phyloP scores from a whole-genome alignment of 2,888 invertebrate genomes.

The Sepiola atlantica region DNA sequence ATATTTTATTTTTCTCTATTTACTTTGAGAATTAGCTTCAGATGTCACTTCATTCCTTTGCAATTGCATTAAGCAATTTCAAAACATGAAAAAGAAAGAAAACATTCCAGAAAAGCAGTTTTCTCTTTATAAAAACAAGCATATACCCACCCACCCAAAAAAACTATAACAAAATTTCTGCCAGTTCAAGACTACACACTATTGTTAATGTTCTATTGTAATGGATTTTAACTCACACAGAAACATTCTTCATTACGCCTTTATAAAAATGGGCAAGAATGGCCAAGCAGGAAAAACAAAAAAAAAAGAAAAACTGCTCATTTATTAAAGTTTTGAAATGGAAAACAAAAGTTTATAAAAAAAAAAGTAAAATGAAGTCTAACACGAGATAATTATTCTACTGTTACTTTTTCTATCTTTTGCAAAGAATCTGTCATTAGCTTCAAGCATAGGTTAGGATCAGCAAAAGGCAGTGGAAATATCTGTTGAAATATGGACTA shows the following conservation, averaged over 20 bases:
- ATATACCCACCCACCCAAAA: not conserved
- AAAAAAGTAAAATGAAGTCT: not conserved
- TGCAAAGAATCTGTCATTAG: not conserved
- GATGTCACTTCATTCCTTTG: not conserved
- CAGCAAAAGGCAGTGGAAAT: not conserved
- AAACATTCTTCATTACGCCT: not conserved
- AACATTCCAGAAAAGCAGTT: not conserved
- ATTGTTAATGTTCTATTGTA: conserved; percentile 8
- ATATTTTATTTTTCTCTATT: not conserved
- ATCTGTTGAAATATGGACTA: not conserved
- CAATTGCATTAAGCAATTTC: not conserved
- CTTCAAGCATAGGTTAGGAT: conserved; percentile 5
- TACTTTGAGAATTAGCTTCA: conserved; percentile 16
- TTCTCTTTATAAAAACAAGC: not conserved
- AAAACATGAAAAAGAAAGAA: not conserved
- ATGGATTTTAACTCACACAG: not conserved
- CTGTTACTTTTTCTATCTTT: not conserved
- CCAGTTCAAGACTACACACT: not conserved
- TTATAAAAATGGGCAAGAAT: not conserved
- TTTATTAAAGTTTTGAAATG: not conserved
- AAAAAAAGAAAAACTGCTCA: not conserved
- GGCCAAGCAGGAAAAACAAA: not conserved
- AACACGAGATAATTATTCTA: not conserved
- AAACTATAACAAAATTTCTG: not conserved
- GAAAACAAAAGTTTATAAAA: not conserved